Conservation (phyloP, 2,113 vertebrate genomes). For the Narcine bancroftii region DNA sequence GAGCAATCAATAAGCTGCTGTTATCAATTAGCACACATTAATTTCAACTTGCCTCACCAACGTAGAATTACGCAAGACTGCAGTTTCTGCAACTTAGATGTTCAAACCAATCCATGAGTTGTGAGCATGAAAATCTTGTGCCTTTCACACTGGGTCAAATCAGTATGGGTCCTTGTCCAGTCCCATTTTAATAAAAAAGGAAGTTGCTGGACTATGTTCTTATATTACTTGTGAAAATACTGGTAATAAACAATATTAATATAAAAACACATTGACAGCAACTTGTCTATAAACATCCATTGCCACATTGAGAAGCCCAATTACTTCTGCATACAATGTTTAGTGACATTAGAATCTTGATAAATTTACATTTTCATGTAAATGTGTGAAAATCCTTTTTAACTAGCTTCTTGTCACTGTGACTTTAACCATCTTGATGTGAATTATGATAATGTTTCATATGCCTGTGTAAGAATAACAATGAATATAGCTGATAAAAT, state of each 20-base stretch:
- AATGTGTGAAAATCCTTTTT: constrained; percentile 16
- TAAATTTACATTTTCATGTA: neutral
- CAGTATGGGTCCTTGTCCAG: too few relatives aligned
- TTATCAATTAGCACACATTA: too few relatives aligned
- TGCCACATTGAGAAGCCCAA: constrained; percentile 10
- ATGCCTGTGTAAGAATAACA: constrained; percentile 13
- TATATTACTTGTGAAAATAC: constrained; percentile 4
- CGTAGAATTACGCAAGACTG: too few relatives aligned
- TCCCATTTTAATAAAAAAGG: too few relatives aligned
- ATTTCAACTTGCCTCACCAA: too few relatives aligned
- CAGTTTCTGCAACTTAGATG: too few relatives aligned
- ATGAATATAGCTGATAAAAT: neutral
- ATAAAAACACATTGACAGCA: neutral
- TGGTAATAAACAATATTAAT: constrained; percentile 16
- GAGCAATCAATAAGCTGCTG: too few relatives aligned
- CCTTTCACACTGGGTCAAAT: too few relatives aligned
- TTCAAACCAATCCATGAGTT: too few relatives aligned
- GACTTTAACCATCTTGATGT: neutral
- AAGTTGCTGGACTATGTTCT: neutral
- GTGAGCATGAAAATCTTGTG: too few relatives aligned
- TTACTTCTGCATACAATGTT: constrained; percentile 21
- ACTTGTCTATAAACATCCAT: neutral
- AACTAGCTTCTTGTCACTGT: neutral
- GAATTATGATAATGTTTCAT: constrained; percentile 22
- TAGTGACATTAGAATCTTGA: constrained; percentile 12